Evolutionary conservation across 2,888 invertebrate genomes (phyloP).

Genomic region (Serripes groenlandicus): DNA sequence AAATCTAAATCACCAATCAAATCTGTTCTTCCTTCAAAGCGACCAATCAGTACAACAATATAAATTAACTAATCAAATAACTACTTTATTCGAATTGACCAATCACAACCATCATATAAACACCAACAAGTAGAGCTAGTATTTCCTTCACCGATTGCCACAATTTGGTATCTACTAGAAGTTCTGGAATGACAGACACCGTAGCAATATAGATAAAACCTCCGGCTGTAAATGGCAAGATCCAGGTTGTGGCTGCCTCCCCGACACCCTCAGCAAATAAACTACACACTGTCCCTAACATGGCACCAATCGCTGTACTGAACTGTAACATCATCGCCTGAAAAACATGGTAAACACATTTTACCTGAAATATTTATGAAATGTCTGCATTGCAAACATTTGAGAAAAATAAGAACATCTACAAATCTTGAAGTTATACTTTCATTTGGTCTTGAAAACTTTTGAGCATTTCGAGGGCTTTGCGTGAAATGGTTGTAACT

Average conservation of each 20-base stretch:
- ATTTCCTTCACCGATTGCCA: conserved; percentile 97
- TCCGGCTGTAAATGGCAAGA: conserved; percentile 98
- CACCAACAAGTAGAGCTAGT: conserved; percentile 94
- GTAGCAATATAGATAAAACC: conserved; percentile 99
- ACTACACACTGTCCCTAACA: conserved; percentile 96
- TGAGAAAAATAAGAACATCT: too few species aligned
- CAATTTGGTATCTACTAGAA: conserved; percentile 95
- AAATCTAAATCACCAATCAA: too few species aligned
- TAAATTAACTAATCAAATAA: background rate
- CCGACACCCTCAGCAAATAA: conserved; percentile 92
- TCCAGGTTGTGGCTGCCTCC: conserved; percentile 89
- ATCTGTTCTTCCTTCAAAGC: background rate
- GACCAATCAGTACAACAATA: background rate
- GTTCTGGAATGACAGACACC: conserved; percentile 99
- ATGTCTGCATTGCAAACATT: too few species aligned
- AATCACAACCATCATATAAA: conserved; percentile 98
- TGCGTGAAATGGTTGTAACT: too few species aligned
- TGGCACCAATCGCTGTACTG: conserved; percentile 97
- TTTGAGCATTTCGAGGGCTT: too few species aligned
- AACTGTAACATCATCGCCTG: conserved; percentile 97
- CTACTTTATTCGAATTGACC: conserved; percentile 90
- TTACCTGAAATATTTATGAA: too few species aligned
- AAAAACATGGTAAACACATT: too few species aligned
- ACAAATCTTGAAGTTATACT: too few species aligned
- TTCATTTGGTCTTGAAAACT: too few species aligned